Evolutionary conservation across 1,140 invertebrate species (phyloP).

Genomic region (Centruroides sculpturatus): DNA sequence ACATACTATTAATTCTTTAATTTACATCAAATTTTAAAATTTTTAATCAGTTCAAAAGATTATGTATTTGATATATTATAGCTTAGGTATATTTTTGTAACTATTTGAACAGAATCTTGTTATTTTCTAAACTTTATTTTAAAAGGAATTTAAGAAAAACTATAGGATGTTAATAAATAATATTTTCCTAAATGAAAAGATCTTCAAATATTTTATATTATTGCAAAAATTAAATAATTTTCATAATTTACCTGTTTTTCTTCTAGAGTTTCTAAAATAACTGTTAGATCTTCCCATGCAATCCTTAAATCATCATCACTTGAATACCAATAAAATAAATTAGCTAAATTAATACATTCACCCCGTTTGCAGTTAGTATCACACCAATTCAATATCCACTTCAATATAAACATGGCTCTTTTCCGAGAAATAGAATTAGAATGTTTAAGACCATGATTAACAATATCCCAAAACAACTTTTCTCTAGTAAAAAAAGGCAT

Average conservation of each 20-base stretch:
- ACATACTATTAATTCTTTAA: no score
- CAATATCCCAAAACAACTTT: conserved; percentile 1
- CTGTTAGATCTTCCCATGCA: conserved; percentile 4
- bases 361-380: not conserved
- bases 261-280: conserved; percentile 5
- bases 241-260: conserved; percentile 6
- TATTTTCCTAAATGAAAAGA: no score
- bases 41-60: no score
- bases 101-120: no score
- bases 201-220: no score
- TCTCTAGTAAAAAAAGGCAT: not conserved
- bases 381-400: conserved; percentile 1
- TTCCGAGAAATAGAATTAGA: not conserved
- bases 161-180: no score
- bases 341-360: not conserved
- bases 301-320: not conserved
- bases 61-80: no score
- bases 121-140: no score
- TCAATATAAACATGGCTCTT: conserved; percentile 3
- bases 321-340: not conserved
- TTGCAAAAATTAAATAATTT: not conserved
- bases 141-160: no score
- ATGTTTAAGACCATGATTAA: not conserved
- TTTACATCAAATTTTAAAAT: no score
- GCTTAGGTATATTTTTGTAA: no score